A percentile compares a stretch with the other conserved stretches of the same genome.
phyloP scores from a whole-genome alignment of 37 sponge, comb jelly and placozoan species.

The Bolinopsis microptera region DNA sequence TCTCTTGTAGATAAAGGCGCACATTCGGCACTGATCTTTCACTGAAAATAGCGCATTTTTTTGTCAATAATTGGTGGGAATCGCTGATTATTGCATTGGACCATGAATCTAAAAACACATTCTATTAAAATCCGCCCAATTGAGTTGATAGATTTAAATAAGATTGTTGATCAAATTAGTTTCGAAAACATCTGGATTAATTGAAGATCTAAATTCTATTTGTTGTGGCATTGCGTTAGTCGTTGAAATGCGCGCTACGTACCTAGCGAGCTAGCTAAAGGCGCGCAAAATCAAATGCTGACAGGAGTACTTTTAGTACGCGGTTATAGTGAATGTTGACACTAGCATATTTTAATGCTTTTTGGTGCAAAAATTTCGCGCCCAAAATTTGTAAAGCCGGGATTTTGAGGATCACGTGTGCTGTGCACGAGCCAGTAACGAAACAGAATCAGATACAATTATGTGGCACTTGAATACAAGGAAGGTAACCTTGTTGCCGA shows the following conservation, averaged over 20 bases:
- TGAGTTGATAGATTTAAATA: too few species aligned
- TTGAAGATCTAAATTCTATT: too few species aligned
- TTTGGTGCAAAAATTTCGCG: conserved; percentile 27
- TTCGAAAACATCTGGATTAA: too few species aligned
- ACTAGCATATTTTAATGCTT: conserved; percentile 62
- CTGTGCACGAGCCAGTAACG: not conserved
- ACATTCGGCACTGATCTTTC: conserved; percentile 45
- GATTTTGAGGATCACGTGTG: not conserved
- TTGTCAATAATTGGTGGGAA: not conserved
- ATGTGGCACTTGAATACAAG: too few species aligned
- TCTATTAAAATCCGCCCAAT: too few species aligned
- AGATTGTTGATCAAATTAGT: too few species aligned
- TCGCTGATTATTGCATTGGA: not conserved
- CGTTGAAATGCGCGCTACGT: conserved; percentile 6
- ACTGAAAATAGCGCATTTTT: not conserved
- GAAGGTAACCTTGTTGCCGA: too few species aligned
- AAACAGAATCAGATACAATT: too few species aligned
- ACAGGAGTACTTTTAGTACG: conserved; percentile 36
- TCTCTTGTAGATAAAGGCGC: conserved; percentile 48
- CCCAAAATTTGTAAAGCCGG: not conserved
- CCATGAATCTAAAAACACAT: too few species aligned
- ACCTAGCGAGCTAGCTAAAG: too few species aligned
- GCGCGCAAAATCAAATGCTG: conserved; percentile 8
- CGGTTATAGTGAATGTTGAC: conserved; percentile 46
- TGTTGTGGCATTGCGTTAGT: too few species aligned